Percentiles rank a stretch among this genome's conserved stretches.
Evolutionary conservation across 1,140 invertebrate species (phyloP).

Genomic region (Heliconius hewitsoni): DNA sequence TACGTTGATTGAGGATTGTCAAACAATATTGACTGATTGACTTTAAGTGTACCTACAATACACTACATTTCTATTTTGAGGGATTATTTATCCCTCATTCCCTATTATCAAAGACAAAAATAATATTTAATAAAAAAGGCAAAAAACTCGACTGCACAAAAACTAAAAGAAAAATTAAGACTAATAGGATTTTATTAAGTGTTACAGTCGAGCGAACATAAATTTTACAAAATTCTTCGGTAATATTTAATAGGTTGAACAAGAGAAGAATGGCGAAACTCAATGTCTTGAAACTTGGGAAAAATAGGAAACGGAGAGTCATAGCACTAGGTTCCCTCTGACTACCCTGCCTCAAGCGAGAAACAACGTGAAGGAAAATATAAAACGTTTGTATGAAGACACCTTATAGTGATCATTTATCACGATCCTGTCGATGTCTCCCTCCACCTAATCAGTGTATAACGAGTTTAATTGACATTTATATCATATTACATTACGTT

Average conservation of each 20-base stretch:
- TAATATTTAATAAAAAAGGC: no score
- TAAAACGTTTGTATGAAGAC: slow-evolving; percentile 7
- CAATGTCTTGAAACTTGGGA: no score
- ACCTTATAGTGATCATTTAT: slow-evolving; percentile 41
- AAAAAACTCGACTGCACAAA: no score
- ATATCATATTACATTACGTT: slow-evolving; percentile 32
- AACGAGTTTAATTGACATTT: slow-evolving; percentile 38
- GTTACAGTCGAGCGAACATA: no score
- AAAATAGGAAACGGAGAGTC: neutral
- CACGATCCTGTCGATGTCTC: slow-evolving; percentile 48
- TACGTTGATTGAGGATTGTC: neutral
- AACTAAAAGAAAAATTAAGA: no score
- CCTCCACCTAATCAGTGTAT: slow-evolving; percentile 45
- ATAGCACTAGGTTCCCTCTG: neutral
- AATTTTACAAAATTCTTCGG: no score
- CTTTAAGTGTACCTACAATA: neutral
- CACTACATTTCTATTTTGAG: neutral
- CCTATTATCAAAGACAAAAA: no score
- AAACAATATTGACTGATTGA: slow-evolving; percentile 12
- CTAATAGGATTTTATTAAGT: no score
- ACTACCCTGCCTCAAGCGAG: neutral
- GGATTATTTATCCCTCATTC: no score
- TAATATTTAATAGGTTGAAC: no score
- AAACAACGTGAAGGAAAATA: neutral
- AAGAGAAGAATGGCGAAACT: no score